Base-by-base conservation (phyloP, 2,797 vertebrate genomes). In the Pangasius macronema region DNA sequence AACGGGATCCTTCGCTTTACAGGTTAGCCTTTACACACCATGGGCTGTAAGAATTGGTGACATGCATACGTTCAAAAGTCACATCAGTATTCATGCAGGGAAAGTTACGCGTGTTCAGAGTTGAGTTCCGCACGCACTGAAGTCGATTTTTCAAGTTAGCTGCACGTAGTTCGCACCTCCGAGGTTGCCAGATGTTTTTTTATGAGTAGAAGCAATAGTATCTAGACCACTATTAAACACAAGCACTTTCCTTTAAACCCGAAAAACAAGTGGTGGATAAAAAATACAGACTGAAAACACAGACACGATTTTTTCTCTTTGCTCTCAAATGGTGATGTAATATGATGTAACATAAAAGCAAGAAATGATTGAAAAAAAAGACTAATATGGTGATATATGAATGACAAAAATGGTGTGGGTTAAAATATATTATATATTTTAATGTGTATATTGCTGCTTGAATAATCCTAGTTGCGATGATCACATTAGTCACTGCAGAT, bases 1-100 rank as follows among this genome's bases (percentile, higher is more conserved):
- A 96, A 94, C 97, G 97, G 92, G 97, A 99, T 92, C 98, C 98
- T 0, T 91, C 95, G 55, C 95, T 99, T 2, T 99, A 99, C 93
- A 97, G 96, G 98, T 98, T 87, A 92, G 90, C 36, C 16, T 65
- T 55, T 59, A 67, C 39, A 61, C 49, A 1, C 24, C 5, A 30
- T 5, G 10, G 39, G 20, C 55, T 82, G 39, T 14, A 81, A 42
- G 22, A 63, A 46, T 0, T 0, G 14, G 24, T 1, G 33, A 22
- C 70, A 75, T 22, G 68, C 6, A 7, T 42, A 39, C 2, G 9
- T 27, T 4, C 33, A 13, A 16, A 39, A 13, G 18, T 46, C 10
- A 18, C 57, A 30, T 10, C 55, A 13, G 2, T 57, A 57, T 57
- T 57, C 39, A 5, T 1, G 73, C 27, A 20, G n/a, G 18, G 49